Evolutionary conservation across 2,888 invertebrate genomes (phyloP), one percentile per base, ranked within the genome.

Genomic region (Watsonalla cultraria): DNA sequence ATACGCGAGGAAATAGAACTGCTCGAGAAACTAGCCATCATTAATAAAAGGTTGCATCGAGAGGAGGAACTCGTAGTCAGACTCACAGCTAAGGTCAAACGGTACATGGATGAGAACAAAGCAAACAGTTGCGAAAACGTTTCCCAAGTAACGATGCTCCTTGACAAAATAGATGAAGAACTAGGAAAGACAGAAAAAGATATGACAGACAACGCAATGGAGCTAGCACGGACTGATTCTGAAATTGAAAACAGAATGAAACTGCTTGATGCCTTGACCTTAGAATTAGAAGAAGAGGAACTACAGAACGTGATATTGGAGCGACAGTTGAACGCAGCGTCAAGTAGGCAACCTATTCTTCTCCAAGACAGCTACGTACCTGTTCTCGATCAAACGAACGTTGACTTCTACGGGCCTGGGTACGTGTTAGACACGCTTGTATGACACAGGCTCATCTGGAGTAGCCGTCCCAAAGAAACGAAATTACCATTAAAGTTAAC

Each of bases 31-130:
- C 92, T 96, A 51, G 92, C 94, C 33, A 93, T 94, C 52, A 86
- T 96, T 34, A 96, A 96, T 77, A 94, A 95, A 73, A 92, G 93
- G 68, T 82, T 96, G 55, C 93, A 95, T 55, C 91, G 93, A 55
- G 95, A 96, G 76, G 95, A 96, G 74, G 95, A 95, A 74, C 83
- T 93, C 54, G 89, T 96, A 4, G 93, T 95, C 5, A 90, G 95
- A 64, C 76, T 96, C 45, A 92, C 93, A 39, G 92, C 93, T 5
- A 93, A 93, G 79, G 91, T 93, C 6, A 92, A 93, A 64, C 84
- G 93, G 58, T 93, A 93, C 66, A 86, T 88, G 67, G 91, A 91
- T 49, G 92, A 92, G 62, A 89, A 91, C 51, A 89, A 85, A 63
- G 90, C 83, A 0, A 86, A 90, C 45, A 89, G 89, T 51, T 90